Evolutionary conservation across 2,113 vertebrate genomes (phyloP), one percentile per base, ranked within the genome.

Genomic region (Pseudopipra pipra): DNA sequence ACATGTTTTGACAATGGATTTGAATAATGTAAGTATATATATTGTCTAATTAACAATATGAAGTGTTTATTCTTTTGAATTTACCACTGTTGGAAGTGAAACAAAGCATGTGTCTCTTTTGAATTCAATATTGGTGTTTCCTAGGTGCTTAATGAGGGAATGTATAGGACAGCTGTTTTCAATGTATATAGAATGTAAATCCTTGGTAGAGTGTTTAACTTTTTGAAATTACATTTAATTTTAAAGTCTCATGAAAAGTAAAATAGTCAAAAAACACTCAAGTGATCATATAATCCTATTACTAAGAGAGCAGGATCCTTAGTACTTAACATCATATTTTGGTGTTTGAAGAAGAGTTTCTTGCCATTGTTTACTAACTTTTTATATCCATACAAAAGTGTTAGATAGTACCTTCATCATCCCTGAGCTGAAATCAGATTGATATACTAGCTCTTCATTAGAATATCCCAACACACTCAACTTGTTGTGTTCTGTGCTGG

Each of bases 31-130:
- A 71, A 88, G 19, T 51, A 8, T 65, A 65, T 86, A 43, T 86
- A 49, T 89, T 56, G 41, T 61, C 90, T 65, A 85, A 96, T 95
- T 92, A 84, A 68, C 52, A 92, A 68, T 49, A 75, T 47, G 35
- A 61, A 86, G 4, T 92, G 52, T 88, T 95, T 89, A 63, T 75
- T 78, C 49, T 68, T 95, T 95, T 78, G 52, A 94, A 85, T 27
- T 78, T 92, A 31, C 31, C 24, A 7, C n/a, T 86, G 35, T 55
- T 85, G 71, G 91, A 93, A 89, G 43, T 85, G 20, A 87, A 70
- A 71, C 19, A 63, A 68, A 88, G 46, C 1, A 18, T 6, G 1
- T 66, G 25, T 86, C 59, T 92, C 41, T 8, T 95, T 81, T 87
- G 25, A 72, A 87, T 94, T 88, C 87, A 88, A 35, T 71, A 78